Conservation (phyloP, 2,113 vertebrate species). For the Gracilinanus agilis region DNA sequence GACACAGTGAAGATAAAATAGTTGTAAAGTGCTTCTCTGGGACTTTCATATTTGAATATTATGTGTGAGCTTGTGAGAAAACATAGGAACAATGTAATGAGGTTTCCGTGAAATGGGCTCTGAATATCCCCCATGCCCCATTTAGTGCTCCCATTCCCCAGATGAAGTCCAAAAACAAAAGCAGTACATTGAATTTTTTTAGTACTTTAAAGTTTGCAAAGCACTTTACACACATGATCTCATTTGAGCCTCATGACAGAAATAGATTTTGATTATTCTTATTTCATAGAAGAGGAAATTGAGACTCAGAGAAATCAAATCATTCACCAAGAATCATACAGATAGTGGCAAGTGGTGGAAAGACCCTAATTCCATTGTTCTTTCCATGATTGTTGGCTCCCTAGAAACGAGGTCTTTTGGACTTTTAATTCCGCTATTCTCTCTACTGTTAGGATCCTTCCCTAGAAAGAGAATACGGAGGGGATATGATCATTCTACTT, state of each 20-base stretch:
- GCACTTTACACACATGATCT: neutral
- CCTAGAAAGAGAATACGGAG: neutral
- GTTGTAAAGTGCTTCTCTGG: neutral
- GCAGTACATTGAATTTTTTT: neutral
- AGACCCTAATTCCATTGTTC: neutral
- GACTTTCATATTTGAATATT: neutral
- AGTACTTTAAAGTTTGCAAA: neutral
- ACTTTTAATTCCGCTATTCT: too few relatives aligned
- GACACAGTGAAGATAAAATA: neutral
- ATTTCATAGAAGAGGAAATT: neutral
- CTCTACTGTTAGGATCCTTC: too few relatives aligned
- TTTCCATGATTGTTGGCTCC: neutral
- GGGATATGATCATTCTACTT: neutral
- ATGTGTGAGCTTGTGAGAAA: neutral
- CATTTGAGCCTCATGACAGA: neutral
- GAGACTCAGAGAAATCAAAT: neutral
- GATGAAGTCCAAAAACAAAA: neutral
- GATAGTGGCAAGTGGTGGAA: neutral
- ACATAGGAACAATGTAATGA: neutral
- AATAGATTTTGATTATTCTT: neutral
- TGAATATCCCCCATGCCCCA: neutral
- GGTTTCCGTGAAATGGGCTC: neutral
- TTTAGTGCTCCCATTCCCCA: neutral
- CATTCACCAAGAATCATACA: neutral
- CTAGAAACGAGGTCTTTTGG: neutral